phyloP scores from a whole-genome alignment of 1,140 invertebrate genomes.

The Anoplophora glabripennis region DNA sequence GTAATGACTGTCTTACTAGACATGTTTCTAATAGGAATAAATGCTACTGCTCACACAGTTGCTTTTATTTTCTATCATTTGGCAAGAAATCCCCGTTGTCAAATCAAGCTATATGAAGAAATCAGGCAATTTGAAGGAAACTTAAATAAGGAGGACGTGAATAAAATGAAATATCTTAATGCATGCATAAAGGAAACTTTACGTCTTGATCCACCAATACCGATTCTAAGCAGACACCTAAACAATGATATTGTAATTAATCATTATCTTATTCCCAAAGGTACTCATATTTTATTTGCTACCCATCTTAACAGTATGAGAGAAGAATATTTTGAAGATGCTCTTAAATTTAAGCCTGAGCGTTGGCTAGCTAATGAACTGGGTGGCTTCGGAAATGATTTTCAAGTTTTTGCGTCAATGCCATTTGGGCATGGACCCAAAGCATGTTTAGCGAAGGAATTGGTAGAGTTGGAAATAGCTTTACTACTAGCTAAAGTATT shows the following conservation, averaged over 20 bases:
- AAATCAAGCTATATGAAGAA: constrained; percentile 60
- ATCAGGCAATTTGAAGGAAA: constrained; percentile 44
- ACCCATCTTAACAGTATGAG: constrained; percentile 64
- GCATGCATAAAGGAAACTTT: constrained; percentile 68
- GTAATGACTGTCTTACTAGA: constrained; percentile 62
- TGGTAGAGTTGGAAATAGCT: constrained; percentile 58
- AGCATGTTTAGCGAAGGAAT: constrained; percentile 58
- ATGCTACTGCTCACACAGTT: constrained; percentile 54
- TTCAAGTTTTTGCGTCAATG: constrained; percentile 53
- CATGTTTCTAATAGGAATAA: constrained; percentile 57
- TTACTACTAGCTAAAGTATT: constrained; percentile 58
- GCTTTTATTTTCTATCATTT: constrained; percentile 61
- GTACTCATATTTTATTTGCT: constrained; percentile 70
- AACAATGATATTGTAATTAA: constrained; percentile 64
- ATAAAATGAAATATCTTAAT: constrained; percentile 58
- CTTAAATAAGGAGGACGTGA: constrained; percentile 49
- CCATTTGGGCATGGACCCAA: constrained; percentile 61
- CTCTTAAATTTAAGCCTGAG: constrained; percentile 66
- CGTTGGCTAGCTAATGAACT: constrained; percentile 59
- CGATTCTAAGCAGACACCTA: constrained; percentile 61
- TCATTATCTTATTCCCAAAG: constrained; percentile 55
- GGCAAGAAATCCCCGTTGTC: constrained; percentile 56
- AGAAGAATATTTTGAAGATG: constrained; percentile 69
- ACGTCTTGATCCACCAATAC: constrained; percentile 61
- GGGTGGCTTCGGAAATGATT: constrained; percentile 20